Percentiles rank a stretch among this genome's conserved stretches.
These are phyloP conservation scores for Urocitellus parryii DNA, from an alignment of 2,113 vertebrate genomes.

Conservation along the genomic window DNA sequence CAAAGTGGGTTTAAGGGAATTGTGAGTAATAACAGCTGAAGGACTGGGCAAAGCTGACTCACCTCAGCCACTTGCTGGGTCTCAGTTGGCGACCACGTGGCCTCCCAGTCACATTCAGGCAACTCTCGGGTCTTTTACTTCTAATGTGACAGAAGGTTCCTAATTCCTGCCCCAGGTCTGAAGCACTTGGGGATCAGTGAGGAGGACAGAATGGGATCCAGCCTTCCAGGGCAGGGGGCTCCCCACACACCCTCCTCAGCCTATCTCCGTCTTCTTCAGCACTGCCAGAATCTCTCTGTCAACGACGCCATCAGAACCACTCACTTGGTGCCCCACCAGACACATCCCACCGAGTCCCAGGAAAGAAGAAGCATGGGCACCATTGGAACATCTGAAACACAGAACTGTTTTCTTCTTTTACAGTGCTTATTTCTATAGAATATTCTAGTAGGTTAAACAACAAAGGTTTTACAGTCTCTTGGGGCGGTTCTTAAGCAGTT, in stretches of 20 bases:
- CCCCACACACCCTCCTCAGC: not conserved
- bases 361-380: not conserved
- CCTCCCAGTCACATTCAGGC: not conserved
- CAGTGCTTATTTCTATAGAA: not conserved
- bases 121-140: not conserved
- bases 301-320: not conserved
- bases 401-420: not conserved
- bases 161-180: slow-evolving; percentile 2
- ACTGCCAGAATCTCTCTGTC: not conserved
- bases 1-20: not conserved
- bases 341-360: not conserved
- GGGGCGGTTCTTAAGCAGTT: not conserved
- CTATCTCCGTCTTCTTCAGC: not conserved
- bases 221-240: not conserved
- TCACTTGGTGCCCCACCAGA: not conserved
- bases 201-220: not conserved
- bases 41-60: not conserved
- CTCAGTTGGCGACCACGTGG: too few species aligned
- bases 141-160: not conserved
- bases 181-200: not conserved
- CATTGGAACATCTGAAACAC: not conserved
- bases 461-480: not conserved
- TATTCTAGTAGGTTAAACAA: not conserved
- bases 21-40: not conserved
- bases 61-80: not conserved